Base-by-base conservation (phyloP, 2,797 vertebrate genomes). In the Philypnodon macrostomus region DNA sequence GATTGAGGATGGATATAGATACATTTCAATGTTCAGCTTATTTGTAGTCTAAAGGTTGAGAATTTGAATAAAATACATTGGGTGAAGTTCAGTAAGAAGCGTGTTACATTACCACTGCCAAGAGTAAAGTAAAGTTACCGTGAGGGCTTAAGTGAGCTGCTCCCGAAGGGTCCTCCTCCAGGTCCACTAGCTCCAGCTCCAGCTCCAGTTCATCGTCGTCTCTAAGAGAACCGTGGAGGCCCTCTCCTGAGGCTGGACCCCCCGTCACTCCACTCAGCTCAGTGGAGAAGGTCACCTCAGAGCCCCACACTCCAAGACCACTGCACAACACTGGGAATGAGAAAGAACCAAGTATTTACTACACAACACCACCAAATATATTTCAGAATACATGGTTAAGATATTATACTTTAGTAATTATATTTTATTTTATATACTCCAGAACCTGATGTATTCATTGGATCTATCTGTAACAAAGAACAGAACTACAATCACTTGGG, bases 231-330 rank as follows among this genome's bases (percentile, higher is more conserved):
- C 13, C 61, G 47, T 60, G 80, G 58, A 87, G 80, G 51, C 54
- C 82, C 53, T 80, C 87, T 14, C 81, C 85, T 0, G 87, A 86
- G 66, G 81, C 63, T 12, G 80, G 73, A 66, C 73, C 75, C 21
- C 63, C 60, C 0, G 76, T 79, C 44, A 70, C 81, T 46, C 41
- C 66, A 13, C 51, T 52, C 40, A 79, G 27, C 29, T 66, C 77
- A 31, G 64, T 19, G 34, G 81, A 63, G 49, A 66, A 61, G 0
- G 67, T 70, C 47, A 63, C 57, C 36, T 77, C 77, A 41, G 73
- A 73, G 48, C 52, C 68, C 63, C 58, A 66, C 67, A 66, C 48
- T 38, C 66, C 45, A 5, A 74, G 32, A 59, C 48, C 41, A 36
- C 79, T 72, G 63, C 58, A 81, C 65, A 84, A 60, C 36, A 74